Evolutionary conservation across 2,797 vertebrate genomes (phyloP).

Genomic region (Pangasius djambal): DNA sequence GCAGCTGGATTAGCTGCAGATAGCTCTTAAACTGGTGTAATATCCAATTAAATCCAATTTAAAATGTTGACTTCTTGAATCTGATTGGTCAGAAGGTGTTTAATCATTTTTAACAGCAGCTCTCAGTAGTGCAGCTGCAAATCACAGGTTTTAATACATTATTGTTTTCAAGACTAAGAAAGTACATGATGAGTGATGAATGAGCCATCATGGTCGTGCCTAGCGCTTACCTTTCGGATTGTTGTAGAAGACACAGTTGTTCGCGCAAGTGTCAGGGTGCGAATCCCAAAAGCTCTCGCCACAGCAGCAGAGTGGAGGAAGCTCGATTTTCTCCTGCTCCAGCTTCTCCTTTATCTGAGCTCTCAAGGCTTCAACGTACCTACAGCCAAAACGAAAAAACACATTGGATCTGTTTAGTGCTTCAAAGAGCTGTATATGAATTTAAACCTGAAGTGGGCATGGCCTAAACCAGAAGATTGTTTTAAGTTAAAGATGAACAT

Average conservation of each 20-base stretch:
- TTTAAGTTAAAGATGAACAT: neutral
- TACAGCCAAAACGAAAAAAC: conserved; percentile 50
- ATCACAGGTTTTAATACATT: neutral
- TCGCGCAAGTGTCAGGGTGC: conserved; percentile 91
- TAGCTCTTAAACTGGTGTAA: neutral
- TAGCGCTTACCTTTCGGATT: conserved; percentile 84
- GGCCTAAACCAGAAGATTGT: neutral
- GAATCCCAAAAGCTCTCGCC: conserved; percentile 90
- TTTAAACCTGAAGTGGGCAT: neutral
- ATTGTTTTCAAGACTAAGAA: neutral
- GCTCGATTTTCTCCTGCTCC: conserved; percentile 70
- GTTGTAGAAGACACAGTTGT: conserved; percentile 93
- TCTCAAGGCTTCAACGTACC: conserved; percentile 78
- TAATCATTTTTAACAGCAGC: neutral
- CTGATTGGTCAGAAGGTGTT: neutral
- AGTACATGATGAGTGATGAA: neutral
- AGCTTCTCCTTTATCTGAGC: conserved; percentile 81
- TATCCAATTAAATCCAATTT: neutral
- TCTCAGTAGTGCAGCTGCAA: neutral
- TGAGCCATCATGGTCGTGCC: too few species aligned
- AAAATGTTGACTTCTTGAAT: neutral
- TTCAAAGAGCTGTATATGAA: neutral
- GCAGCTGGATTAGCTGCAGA: neutral
- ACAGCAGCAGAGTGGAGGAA: conserved; percentile 89
- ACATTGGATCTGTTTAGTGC: neutral